phyloP scores from a whole-genome alignment of 2,113 vertebrate genomes.

The Actinemys pallida region DNA sequence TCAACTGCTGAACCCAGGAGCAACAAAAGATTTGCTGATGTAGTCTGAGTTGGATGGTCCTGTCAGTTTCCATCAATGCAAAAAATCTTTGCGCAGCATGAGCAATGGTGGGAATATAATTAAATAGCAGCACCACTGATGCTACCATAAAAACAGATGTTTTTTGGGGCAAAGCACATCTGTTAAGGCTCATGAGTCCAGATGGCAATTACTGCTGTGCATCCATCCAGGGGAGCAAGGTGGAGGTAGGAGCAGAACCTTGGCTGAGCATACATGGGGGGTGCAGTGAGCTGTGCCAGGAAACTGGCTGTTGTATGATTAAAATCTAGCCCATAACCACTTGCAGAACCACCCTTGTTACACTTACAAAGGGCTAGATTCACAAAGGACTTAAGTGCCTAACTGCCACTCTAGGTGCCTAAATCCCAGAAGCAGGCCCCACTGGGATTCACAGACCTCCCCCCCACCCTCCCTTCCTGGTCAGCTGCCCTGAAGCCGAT shows the following conservation, averaged over 20 bases:
- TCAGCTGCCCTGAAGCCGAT: not conserved
- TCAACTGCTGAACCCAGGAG: slow-evolving; percentile 26
- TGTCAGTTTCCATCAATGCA: slow-evolving; percentile 40
- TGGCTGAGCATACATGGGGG: not conserved
- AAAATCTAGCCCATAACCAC: not conserved
- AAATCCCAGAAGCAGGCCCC: not conserved
- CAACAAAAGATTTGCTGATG: slow-evolving; percentile 22
- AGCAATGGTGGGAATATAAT: not conserved
- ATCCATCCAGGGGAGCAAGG: not conserved
- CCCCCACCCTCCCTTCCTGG: fast-evolving
- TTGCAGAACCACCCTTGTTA: no score
- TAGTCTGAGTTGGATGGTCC: slow-evolving; percentile 36
- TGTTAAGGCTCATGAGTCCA: not conserved
- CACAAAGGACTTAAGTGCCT: not conserved
- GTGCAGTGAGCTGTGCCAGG: not conserved
- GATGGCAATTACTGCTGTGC: not conserved
- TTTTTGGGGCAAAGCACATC: not conserved
- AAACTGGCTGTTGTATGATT: not conserved
- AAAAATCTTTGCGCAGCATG: not conserved
- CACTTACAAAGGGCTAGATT: not conserved
- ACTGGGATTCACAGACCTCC: not conserved
- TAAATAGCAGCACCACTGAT: not conserved
- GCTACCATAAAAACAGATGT: not conserved
- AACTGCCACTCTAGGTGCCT: not conserved
- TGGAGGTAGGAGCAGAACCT: not conserved